phyloP scores from a whole-genome alignment of 2,888 invertebrate species.

The Neoascia interrupta region DNA sequence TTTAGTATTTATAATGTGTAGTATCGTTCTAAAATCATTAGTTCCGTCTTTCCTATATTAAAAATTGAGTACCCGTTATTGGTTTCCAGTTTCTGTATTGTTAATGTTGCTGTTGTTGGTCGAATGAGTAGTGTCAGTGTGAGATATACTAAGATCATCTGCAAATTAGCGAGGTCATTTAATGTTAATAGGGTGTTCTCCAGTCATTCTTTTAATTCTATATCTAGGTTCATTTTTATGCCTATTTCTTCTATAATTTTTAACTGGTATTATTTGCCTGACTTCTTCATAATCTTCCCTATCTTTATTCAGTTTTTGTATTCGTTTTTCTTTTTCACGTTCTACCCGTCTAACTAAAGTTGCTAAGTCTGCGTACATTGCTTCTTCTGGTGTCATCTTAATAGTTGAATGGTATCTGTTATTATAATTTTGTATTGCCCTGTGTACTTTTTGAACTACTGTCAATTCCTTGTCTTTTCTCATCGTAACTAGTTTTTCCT shows the following conservation, averaged over 20 bases:
- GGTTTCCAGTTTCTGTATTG: constrained; percentile 3
- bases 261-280: neutral
- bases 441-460: constrained; percentile 6
- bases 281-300: constrained; percentile 14
- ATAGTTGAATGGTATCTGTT: constrained; percentile 14
- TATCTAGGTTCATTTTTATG: constrained; percentile 24
- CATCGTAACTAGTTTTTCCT: constrained; percentile 10
- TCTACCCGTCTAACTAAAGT: neutral
- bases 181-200: constrained; percentile 7
- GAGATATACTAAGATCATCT: constrained; percentile 1
- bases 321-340: constrained; percentile 10
- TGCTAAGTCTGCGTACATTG: constrained; percentile 12
- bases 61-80: constrained; percentile 2
- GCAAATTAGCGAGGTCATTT: constrained; percentile 11
- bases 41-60: constrained; percentile 11
- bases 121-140: no score
- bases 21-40: constrained; percentile 1
- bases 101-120: no score
- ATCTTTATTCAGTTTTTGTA: neutral
- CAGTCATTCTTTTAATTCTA: neutral
- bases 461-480: constrained; percentile 2
- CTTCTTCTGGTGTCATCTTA: constrained; percentile 27
- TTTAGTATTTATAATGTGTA: constrained; percentile 7
- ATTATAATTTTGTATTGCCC: constrained; percentile 3
- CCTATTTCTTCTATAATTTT: constrained; percentile 11